phyloP scores from a whole-genome alignment of 2,888 invertebrate genomes.

The Trichogramma evanescens region DNA sequence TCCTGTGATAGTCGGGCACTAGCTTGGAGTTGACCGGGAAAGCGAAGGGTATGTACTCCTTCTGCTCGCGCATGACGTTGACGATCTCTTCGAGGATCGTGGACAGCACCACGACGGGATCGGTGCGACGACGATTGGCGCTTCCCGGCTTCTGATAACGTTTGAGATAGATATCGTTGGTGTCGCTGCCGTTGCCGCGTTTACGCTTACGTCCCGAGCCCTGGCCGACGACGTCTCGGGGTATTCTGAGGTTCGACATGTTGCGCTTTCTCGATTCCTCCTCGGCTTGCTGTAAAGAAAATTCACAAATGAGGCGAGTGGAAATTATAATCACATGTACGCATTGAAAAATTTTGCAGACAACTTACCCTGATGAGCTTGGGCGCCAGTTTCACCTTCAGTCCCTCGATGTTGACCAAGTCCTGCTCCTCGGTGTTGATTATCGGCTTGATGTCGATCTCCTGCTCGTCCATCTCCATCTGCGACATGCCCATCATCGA shows the following conservation, averaged over 20 bases:
- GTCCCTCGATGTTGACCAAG: slow-evolving; percentile 88
- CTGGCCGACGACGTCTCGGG: slow-evolving; percentile 58
- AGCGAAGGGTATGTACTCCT: slow-evolving; percentile 87
- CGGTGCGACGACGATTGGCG: slow-evolving; percentile 85
- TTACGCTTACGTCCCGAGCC: slow-evolving; percentile 56
- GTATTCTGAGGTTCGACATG: slow-evolving; percentile 69
- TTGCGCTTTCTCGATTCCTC: slow-evolving; percentile 65
- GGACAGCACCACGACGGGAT: slow-evolving; percentile 91
- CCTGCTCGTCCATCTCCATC: slow-evolving; percentile 78
- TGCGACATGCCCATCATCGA: slow-evolving; percentile 51
- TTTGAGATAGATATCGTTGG: slow-evolving; percentile 86
- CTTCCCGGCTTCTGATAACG: slow-evolving; percentile 68
- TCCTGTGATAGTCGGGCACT: slow-evolving; percentile 90
- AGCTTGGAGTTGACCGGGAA: slow-evolving; percentile 91
- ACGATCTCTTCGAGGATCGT: slow-evolving; percentile 85
- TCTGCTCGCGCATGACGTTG: slow-evolving; percentile 85
- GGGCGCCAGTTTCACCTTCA: slow-evolving; percentile 84
- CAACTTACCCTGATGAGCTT: slow-evolving; percentile 69
- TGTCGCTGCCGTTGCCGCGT: slow-evolving; percentile 55
- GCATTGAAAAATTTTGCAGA: background rate
- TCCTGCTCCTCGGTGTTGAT: slow-evolving; percentile 75
- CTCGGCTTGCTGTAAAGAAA: slow-evolving; percentile 65
- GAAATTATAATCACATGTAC: background rate
- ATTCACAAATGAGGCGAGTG: slow-evolving; percentile 5
- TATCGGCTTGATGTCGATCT: slow-evolving; percentile 46